These are phyloP conservation scores for Nyctalus aviator DNA, from an alignment of 2,797 vertebrate species.

Conservation along the genomic window DNA sequence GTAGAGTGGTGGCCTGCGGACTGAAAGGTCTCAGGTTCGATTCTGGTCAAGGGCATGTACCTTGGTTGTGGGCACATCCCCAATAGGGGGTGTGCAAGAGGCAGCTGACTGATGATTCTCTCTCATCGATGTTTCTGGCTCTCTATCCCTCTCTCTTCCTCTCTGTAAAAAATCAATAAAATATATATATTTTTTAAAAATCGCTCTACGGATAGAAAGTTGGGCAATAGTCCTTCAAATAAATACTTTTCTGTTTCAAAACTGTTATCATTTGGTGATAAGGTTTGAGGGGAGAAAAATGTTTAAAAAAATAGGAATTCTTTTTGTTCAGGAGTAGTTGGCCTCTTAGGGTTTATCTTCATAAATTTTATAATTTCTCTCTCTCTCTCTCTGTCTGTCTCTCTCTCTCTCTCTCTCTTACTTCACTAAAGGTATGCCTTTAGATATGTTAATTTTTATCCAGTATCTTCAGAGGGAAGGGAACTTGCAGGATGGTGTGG, in stretches of 20 bases:
- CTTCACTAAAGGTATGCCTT: neutral
- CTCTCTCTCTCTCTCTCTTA: neutral
- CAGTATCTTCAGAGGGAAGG: slow-evolving; percentile 10
- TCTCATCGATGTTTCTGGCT: too few species aligned
- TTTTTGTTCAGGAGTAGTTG: slow-evolving; percentile 14
- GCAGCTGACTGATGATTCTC: too few species aligned
- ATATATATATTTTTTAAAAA: neutral
- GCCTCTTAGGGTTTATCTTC: slow-evolving; percentile 27
- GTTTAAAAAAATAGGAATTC: neutral
- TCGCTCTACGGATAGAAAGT: neutral
- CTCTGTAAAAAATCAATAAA: too few species aligned
- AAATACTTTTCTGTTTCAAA: slow-evolving; percentile 30
- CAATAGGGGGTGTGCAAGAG: too few species aligned
- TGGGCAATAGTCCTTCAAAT: neutral
- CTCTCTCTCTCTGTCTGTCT: too few species aligned
- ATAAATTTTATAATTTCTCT: neutral
- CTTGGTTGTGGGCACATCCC: too few species aligned
- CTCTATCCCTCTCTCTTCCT: too few species aligned
- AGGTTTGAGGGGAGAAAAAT: neutral
- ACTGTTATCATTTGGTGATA: slow-evolving; percentile 48
- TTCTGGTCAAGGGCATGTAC: too few species aligned
- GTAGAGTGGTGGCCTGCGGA: too few species aligned
- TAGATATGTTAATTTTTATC: slow-evolving; percentile 54
- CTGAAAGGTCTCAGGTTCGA: too few species aligned
- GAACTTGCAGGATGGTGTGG: slow-evolving; percentile 9